Conservation (phyloP, 35 echinoderm and acorn worm species). For the Apostichopus californicus region DNA sequence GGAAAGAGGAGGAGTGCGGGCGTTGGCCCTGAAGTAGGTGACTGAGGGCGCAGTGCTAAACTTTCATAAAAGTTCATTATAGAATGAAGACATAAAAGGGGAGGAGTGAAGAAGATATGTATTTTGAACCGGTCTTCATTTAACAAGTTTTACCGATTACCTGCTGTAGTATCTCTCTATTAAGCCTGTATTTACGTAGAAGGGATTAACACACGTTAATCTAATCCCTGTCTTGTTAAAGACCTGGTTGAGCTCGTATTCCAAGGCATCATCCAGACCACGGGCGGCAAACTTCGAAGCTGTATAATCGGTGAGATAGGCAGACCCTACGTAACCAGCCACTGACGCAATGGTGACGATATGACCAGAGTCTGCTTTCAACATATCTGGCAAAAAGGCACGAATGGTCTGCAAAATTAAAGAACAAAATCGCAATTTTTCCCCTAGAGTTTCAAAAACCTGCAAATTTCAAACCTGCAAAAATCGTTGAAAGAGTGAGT, state of each 20-base stretch:
- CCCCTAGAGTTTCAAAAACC: too few species aligned
- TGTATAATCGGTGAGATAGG: slow-evolving; percentile 72
- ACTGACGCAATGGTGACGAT: slow-evolving; percentile 76
- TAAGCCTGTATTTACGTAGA: slow-evolving; percentile 81
- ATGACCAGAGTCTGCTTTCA: slow-evolving; percentile 73
- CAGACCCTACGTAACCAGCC: slow-evolving; percentile 61
- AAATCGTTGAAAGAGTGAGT: not conserved
- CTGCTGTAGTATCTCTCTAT: slow-evolving; percentile 64
- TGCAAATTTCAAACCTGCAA: too few species aligned
- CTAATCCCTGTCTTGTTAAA: slow-evolving; percentile 65
- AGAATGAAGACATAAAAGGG: too few species aligned
- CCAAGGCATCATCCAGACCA: slow-evolving; percentile 76
- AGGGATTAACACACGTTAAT: slow-evolving; percentile 70
- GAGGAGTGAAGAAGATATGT: too few species aligned
- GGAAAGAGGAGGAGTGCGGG: too few species aligned
- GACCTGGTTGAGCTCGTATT: slow-evolving; percentile 62
- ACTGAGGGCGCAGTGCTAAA: too few species aligned
- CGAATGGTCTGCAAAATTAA: slow-evolving; percentile 60
- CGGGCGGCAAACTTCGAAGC: slow-evolving; percentile 79
- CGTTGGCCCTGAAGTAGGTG: too few species aligned
- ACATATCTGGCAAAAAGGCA: slow-evolving; percentile 78
- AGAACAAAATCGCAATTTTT: too few species aligned
- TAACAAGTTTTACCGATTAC: not conserved
- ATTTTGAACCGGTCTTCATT: too few species aligned
- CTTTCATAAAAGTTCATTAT: too few species aligned